A percentile compares a stretch with the other conserved stretches of the same genome.
These are phyloP conservation scores for Dinothrombium tinctorium DNA, from an alignment of 1,140 invertebrate species.

Conservation along the genomic window DNA sequence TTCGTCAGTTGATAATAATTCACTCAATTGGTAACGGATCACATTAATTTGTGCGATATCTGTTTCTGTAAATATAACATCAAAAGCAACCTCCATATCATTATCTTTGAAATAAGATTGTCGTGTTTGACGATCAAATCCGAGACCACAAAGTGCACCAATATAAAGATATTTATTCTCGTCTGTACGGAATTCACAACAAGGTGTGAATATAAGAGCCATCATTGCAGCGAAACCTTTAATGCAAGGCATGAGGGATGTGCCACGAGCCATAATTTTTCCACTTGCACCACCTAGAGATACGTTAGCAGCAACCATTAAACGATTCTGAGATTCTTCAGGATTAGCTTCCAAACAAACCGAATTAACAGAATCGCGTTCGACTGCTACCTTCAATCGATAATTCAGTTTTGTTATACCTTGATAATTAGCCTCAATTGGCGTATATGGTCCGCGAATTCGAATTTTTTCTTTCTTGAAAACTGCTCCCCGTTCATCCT, in stretches of 20 bases:
- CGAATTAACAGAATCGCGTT: slow-evolving; percentile 54
- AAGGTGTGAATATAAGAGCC: slow-evolving; percentile 51
- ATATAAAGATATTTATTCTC: slow-evolving; percentile 32
- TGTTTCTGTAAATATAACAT: slow-evolving; percentile 22
- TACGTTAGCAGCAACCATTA: slow-evolving; percentile 43
- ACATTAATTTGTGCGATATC: slow-evolving; percentile 15
- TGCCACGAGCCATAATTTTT: slow-evolving; percentile 36
- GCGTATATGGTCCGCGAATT: slow-evolving; percentile 42
- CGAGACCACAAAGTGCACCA: slow-evolving; percentile 56
- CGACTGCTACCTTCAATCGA: slow-evolving; percentile 30
- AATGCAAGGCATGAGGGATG: slow-evolving; percentile 65
- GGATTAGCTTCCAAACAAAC: slow-evolving; percentile 54
- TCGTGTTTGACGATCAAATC: slow-evolving; percentile 27
- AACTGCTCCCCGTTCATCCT: background rate
- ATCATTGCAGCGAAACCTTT: slow-evolving; percentile 48
- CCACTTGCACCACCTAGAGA: slow-evolving; percentile 24
- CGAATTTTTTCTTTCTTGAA: slow-evolving; percentile 18
- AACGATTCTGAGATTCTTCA: slow-evolving; percentile 31
- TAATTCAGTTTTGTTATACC: slow-evolving; percentile 27
- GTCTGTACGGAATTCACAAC: slow-evolving; percentile 40
- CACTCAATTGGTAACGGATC: slow-evolving; percentile 5
- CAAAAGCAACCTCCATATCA: slow-evolving; percentile 52
- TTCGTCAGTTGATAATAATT: background rate
- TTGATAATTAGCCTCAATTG: slow-evolving; percentile 43
- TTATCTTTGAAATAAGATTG: slow-evolving; percentile 44